Base-by-base conservation (phyloP, 2,888 invertebrate species). In the Aleiodes leptofemur region DNA sequence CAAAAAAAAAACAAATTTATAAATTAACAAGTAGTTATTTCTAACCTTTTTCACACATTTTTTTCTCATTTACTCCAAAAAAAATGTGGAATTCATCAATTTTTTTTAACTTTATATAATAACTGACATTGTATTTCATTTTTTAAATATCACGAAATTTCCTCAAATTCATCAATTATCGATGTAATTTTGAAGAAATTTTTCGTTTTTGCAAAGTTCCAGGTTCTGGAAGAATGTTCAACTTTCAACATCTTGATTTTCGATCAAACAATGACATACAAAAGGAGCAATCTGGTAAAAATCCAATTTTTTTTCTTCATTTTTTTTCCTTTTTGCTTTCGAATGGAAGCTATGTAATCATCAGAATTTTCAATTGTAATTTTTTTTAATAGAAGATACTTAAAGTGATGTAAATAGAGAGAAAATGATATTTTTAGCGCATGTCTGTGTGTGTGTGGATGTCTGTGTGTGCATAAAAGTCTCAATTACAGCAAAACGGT, bases 221-320 rank as follows among this genome's bases (percentile, higher is more conserved):
- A 89, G 89, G 89, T 81, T 84, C 87, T 51, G 82, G 83, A 64
- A 84, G 86, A 76, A 75, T 86, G 73, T 88, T 88, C 80, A 87
- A 83, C 79, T 89, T 88, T 81, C 86, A 87, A 78, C 85, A 86
- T 73, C 68, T 89, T 82, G 89, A 89, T 76, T 88, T 89, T 79
- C 84, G 88, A 83, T 82, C 86, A 51, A 89, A 86, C 76, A 86
- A 83, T 80, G 90, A 90, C 51, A 83, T 88, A 79, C 88, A 89
- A 80, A 87, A 88, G 78, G 90, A 90, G 66, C 82, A 88, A 80
- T 85, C 88, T 80, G 89, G 90, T 89, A 84, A 29, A 57, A 57
- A 14, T n/a, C n/a, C n/a, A n/a, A n/a, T 66, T 1, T 11, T 9
- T 59, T 43, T 23, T 23, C 23, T 23, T 2, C 23, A 1, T 1